Conservation (phyloP, 2,888 invertebrate species). For the Hartigia nigra region DNA sequence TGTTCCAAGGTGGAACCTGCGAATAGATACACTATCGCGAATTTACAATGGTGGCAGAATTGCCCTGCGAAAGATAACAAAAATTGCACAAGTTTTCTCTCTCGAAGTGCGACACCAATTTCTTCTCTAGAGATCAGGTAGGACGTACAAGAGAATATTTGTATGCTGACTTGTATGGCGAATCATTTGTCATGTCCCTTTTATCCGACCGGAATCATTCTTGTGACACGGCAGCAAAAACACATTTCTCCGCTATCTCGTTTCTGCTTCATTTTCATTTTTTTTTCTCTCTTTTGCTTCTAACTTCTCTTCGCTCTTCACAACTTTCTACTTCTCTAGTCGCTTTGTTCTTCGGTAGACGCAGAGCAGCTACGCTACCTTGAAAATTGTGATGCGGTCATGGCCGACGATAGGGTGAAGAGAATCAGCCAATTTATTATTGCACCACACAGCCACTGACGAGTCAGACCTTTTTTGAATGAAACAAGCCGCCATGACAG, state of each 20-base stretch:
- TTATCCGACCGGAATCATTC: neutral
- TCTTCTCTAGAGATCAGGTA: neutral
- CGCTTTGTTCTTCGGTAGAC: neutral
- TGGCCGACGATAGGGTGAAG: neutral
- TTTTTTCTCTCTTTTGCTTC: neutral
- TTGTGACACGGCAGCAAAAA: neutral
- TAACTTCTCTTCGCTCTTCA: neutral
- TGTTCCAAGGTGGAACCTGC: neutral
- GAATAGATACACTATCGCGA: neutral
- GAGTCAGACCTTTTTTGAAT: neutral
- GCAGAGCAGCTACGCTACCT: neutral
- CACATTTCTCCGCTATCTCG: neutral
- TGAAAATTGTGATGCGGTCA: neutral
- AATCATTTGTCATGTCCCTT: neutral
- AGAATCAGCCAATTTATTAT: neutral
- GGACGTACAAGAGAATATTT: neutral
- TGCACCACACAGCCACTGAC: too few species aligned
- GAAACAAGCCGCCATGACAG: neutral
- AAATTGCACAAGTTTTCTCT: neutral
- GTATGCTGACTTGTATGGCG: neutral
- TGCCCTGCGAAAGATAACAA: neutral
- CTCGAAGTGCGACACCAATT: neutral
- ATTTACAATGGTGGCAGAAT: neutral
- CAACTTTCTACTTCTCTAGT: neutral
- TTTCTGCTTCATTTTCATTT: neutral